Conservation (phyloP, 2,888 invertebrate species). For the Ennomos erosarius region DNA sequence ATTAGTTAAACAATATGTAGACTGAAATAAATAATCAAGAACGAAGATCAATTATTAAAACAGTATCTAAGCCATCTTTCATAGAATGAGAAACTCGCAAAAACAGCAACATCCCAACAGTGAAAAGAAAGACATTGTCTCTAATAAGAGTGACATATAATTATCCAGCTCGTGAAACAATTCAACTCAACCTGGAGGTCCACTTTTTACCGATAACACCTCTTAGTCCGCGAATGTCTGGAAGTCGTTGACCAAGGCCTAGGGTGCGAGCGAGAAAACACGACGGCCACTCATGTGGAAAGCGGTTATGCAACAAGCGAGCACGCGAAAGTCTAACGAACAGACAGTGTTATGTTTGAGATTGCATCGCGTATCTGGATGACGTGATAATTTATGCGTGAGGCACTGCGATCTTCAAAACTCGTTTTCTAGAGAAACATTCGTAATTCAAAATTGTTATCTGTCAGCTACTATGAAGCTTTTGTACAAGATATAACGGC, state of each 20-base stretch:
- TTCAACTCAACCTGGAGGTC: slow-evolving; percentile 41
- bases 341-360: slow-evolving; percentile 56
- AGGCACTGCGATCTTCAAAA: slow-evolving; percentile 41
- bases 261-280: slow-evolving; percentile 71
- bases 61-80: neutral
- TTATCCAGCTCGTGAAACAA: slow-evolving; percentile 42
- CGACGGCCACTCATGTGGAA: slow-evolving; percentile 76
- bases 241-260: slow-evolving; percentile 78
- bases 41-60: neutral
- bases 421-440: slow-evolving; percentile 41
- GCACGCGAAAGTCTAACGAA: slow-evolving; percentile 74
- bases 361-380: slow-evolving; percentile 66
- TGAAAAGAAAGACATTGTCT: slow-evolving; percentile 10
- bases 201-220: slow-evolving; percentile 47
- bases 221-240: slow-evolving; percentile 63
- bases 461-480: slow-evolving; percentile 28
- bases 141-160: slow-evolving; percentile 46
- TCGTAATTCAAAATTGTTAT: slow-evolving; percentile 30
- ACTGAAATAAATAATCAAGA: neutral
- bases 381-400: slow-evolving; percentile 51
- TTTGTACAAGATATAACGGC: slow-evolving; percentile 19
- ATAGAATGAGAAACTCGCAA: neutral
- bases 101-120: neutral
- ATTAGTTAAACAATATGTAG: neutral
- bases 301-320: slow-evolving; percentile 80